Evolutionary conservation across 2,888 invertebrate species (phyloP), one percentile per base, ranked within the genome.

Genomic region (Heliconius ethilla): DNA sequence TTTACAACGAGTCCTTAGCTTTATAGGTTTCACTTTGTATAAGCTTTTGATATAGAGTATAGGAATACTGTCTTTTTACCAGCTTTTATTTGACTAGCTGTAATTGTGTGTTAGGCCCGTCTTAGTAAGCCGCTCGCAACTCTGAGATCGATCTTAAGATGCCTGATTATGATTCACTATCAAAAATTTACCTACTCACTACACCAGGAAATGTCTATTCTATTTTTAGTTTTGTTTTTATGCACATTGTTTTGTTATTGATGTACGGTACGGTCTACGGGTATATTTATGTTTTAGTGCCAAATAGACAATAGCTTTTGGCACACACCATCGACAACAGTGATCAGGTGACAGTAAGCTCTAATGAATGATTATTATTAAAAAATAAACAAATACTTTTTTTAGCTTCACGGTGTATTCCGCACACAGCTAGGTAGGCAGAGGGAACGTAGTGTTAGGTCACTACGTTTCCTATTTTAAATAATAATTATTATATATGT

Each of bases 231-330:
- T 59, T 59, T 59, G 59, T 59, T 10, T 59, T 59, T n/a, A 1
- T 59, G 59, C n/a, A n/a, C 3, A 59, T 40, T n/a, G 15, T 37
- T 40, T 13, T 40, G n/a, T 40, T 37, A 67, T 40, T 33, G 7
- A 40, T 40, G 6, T n/a, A 37, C 15, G 51, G 51, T 51, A 51
- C 51, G 9, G 22, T 51, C 6, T 37, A n/a, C n/a, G 59, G 11
- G 22, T n/a, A 40, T 67, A 67, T 67, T 37, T 33, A 33, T 37
- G 37, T 40, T n/a, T 40, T 6, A 13, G 67, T 67, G 67, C 40
- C 67, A 67, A 67, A 33, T 40, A 67, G 37, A 40, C 37, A 67
- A 67, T 40, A 67, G 37, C 37, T 67, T 40, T 67, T 67, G 67
- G 67, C 67, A 67, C 37, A 4, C 67, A 40, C 13, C 37, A n/a